Percentiles rank a stretch among this genome's conserved stretches.
Evolutionary conservation across 2,113 vertebrate genomes (phyloP).

Genomic region (Butastur rufipennis): DNA sequence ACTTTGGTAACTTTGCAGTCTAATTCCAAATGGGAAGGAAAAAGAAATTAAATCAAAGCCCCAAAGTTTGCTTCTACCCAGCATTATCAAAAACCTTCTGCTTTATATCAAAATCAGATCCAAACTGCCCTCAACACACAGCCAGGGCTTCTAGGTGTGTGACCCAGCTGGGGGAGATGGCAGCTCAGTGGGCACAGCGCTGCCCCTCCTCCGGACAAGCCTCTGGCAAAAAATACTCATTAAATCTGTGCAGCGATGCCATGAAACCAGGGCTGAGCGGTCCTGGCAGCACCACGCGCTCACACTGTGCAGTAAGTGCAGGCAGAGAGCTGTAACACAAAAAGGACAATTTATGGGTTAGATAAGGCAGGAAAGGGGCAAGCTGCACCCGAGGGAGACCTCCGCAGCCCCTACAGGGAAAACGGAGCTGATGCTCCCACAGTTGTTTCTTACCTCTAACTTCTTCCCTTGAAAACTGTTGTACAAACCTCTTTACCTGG

Average conservation of each 20-base stretch:
- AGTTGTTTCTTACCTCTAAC: not conserved
- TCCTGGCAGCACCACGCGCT: not conserved
- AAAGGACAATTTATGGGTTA: not conserved
- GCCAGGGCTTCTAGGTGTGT: not conserved
- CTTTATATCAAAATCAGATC: not conserved
- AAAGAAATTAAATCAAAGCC: not conserved
- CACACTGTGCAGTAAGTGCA: fast-evolving
- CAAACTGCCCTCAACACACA: not conserved
- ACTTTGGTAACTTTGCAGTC: not conserved
- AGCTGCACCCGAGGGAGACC: not conserved
- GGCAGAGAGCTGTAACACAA: not conserved
- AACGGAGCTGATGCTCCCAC: not conserved
- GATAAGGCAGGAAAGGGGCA: not conserved
- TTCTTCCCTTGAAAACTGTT: not conserved
- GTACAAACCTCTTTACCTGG: not conserved
- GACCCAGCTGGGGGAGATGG: not conserved
- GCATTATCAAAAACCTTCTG: not conserved
- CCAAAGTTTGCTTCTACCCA: not conserved
- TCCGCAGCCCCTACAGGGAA: fast-evolving
- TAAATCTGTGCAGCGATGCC: not conserved
- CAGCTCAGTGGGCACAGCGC: not conserved
- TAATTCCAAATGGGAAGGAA: not conserved
- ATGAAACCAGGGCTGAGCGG: fast-evolving
- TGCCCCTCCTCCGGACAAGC: not conserved
- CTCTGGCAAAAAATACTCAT: not conserved